A percentile compares a stretch with the other conserved stretches of the same genome.
Evolutionary conservation across 2,113 vertebrate genomes (phyloP).

Genomic region (Jaculus jaculus): DNA sequence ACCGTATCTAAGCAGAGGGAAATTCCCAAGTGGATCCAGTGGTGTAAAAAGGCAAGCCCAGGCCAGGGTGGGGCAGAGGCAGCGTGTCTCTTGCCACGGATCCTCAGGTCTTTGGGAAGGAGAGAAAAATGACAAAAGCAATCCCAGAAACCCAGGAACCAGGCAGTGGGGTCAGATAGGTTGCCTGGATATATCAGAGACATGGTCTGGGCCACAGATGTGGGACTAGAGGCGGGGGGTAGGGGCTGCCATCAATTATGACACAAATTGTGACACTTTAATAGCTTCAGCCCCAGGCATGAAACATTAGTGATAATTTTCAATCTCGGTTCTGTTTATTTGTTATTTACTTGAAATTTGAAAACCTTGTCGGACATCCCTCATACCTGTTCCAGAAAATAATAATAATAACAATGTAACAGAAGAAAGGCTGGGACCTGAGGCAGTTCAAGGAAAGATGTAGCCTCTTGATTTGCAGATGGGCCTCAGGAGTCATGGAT

Average conservation of each 20-base stretch:
- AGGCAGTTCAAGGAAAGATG: not conserved
- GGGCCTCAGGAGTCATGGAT: not conserved
- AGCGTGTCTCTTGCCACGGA: not conserved
- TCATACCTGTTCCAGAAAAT: not conserved
- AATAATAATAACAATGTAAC: not conserved
- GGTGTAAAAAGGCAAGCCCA: not conserved
- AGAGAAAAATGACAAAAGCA: not conserved
- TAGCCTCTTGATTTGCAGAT: not conserved
- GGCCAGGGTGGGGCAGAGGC: too few relatives aligned
- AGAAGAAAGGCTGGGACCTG: not conserved
- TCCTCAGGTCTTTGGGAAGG: not conserved
- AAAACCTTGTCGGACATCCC: not conserved
- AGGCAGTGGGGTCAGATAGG: too few relatives aligned
- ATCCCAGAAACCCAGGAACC: not conserved
- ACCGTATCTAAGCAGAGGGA: not conserved
- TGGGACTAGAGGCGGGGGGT: too few relatives aligned
- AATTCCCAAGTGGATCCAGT: not conserved
- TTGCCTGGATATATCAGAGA: not conserved
- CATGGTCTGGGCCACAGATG: rapidly evolving
- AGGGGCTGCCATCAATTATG: not conserved
- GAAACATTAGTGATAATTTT: not conserved
- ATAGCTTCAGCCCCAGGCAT: not conserved
- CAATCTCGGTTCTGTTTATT: not conserved
- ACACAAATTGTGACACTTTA: not conserved
- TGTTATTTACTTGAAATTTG: not conserved